Evolutionary conservation across 2,888 invertebrate genomes (phyloP).

Genomic region (Drosophila ezoana): DNA sequence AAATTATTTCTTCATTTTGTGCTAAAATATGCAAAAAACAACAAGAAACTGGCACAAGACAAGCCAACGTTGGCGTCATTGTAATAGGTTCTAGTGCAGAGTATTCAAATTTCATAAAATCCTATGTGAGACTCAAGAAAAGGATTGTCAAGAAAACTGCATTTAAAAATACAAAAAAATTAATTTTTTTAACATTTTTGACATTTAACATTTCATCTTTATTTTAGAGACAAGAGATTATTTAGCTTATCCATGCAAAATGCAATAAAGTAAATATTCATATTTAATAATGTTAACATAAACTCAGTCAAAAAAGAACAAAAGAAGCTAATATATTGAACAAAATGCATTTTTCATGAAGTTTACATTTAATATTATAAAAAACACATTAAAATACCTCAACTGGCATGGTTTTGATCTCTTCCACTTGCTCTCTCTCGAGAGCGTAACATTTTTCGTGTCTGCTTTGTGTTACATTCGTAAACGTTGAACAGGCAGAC

Average conservation of each 20-base stretch:
- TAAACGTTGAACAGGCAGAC: not conserved
- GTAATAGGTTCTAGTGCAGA: conserved; percentile 25
- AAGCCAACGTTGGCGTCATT: conserved; percentile 48
- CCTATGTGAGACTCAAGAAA: not conserved
- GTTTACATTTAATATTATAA: too few relatives aligned
- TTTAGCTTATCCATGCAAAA: too few relatives aligned
- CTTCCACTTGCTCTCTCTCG: not conserved
- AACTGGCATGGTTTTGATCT: not conserved
- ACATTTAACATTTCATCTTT: too few relatives aligned
- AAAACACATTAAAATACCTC: too few relatives aligned
- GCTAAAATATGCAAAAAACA: conserved; percentile 59
- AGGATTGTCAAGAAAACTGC: not conserved
- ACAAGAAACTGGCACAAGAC: conserved; percentile 70
- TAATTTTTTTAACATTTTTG: too few relatives aligned
- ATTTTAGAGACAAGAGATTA: too few relatives aligned
- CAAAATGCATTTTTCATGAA: too few relatives aligned
- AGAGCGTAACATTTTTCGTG: not conserved
- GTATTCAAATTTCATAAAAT: conserved; percentile 26
- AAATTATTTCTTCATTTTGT: conserved; percentile 80
- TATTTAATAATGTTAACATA: too few relatives aligned
- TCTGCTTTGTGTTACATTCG: not conserved
- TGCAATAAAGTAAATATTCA: too few relatives aligned
- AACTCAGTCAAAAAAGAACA: too few relatives aligned
- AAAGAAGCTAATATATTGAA: too few relatives aligned
- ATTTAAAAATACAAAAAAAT: not conserved